phyloP scores from a whole-genome alignment of 2,113 vertebrate genomes.

The human region GRCh38 chrX:81719001-81719500 shows the following conservation, averaged over 20 bases:
- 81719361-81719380: background rate
- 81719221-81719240: background rate
- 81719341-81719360: background rate
- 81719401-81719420: background rate
- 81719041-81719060: background rate
- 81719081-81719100: background rate
- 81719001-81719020: background rate
- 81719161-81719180: background rate
- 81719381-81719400: background rate
- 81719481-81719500: background rate
- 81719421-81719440: background rate
- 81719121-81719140: background rate
- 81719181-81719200: background rate
- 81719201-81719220: background rate
- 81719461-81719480: background rate
- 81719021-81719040: background rate
- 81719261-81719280: background rate
- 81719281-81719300: background rate
- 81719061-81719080: too few species aligned
- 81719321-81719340: background rate
- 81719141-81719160: background rate
- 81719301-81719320: background rate
- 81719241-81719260: background rate
- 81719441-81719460: background rate
- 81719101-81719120: background rate